Base-by-base conservation (phyloP, 2,797 vertebrate genomes). In the Fistularia commersonii region DNA sequence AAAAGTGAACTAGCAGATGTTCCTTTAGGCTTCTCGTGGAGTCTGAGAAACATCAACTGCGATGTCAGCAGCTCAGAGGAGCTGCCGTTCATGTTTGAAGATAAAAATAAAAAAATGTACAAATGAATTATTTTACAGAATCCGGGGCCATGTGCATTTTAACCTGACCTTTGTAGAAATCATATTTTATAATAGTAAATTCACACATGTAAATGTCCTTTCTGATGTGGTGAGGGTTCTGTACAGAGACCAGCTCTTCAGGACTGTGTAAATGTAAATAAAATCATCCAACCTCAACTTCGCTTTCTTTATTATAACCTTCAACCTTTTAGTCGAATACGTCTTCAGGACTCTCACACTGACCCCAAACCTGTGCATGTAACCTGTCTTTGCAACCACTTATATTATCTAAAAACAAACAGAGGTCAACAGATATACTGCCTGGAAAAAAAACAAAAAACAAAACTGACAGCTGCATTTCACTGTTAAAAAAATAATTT, bases 221-320 rank as follows among this genome's bases (percentile, higher is more conserved):
- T 52, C 67, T 64, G 70, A 71, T 57, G 77, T 74, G 76, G 57
- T 60, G 73, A 79, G 69, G 55, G 59, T 65, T 66, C 52, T 70
- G 57, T 72, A 74, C 64, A 65, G 74, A 8, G 57, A 56, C 46
- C 53, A 57, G 60, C 79, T 74, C 72, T 72, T 37, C 61, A 51
- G 66, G 83, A 58, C 59, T 67, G 73, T 74, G 77, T 43, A 65
- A 72, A 51, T 87, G 84, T 88, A 87, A 90, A 91, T 90, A 90
- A 90, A 90, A 62, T 69, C 76, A 83, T 54, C 62, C 61, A 67
- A 60, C 48, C 49, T 50, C 40, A 40, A 1, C 11, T 11, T 49
- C 14, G 47, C 52, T 56, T 57, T 38, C 50, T 43, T 57, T n/a
- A 1, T n/a, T 45, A 3, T n/a, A n/a, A 41, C 8, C 5, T 23